Evolutionary conservation across 2,797 vertebrate species (phyloP).

Genomic region (Acanthurus leucopareius): DNA sequence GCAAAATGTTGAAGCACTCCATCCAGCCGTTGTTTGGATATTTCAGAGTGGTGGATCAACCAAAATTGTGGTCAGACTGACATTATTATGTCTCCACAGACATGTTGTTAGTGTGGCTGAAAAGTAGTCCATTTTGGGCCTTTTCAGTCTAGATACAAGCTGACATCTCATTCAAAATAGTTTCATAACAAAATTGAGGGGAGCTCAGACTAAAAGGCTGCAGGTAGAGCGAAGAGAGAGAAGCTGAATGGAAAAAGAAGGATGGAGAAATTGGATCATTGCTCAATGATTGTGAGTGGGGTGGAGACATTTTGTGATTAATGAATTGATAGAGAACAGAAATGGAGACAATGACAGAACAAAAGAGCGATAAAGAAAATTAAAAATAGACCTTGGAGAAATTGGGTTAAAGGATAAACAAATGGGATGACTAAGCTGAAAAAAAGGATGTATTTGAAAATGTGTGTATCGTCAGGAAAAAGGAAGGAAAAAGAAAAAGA

Average conservation of each 20-base stretch:
- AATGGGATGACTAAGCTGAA: slow-evolving; percentile 5
- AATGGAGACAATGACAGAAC: slow-evolving; percentile 35
- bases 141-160: neutral
- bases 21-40: neutral
- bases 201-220: neutral
- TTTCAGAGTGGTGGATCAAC: neutral
- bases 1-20: neutral
- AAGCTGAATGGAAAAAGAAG: slow-evolving; percentile 25
- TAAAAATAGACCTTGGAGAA: slow-evolving; percentile 4
- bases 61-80: neutral
- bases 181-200: neutral
- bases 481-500: slow-evolving; percentile 6
- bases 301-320: slow-evolving; percentile 25
- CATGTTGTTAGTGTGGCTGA: neutral
- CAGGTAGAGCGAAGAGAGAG: neutral
- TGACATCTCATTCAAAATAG: too few species aligned
- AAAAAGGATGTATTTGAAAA: neutral
- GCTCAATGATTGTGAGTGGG: slow-evolving; percentile 36
- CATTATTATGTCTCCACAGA: neutral
- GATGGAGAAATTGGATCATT: slow-evolving; percentile 41
- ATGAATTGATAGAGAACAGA: slow-evolving; percentile 36
- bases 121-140: neutral
- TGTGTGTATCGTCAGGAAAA: neutral
- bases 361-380: slow-evolving; percentile 13
- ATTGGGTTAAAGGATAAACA: slow-evolving; percentile 1